Evolutionary conservation across 2,888 invertebrate species (phyloP).

Genomic region (Leucozona laternaria): DNA sequence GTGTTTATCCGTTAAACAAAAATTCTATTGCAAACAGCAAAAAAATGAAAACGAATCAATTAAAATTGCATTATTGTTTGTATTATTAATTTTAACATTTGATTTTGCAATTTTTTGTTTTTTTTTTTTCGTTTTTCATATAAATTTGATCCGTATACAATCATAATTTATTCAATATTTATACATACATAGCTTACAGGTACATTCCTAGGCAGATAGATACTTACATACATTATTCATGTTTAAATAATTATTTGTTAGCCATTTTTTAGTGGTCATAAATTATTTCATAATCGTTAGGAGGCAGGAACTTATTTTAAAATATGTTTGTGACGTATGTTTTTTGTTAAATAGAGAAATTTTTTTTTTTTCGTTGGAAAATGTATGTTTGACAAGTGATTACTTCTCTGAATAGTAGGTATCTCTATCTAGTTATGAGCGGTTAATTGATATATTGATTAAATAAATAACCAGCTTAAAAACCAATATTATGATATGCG

Average conservation of each 20-base stretch:
- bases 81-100: slow-evolving; percentile 19
- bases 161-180: not conserved
- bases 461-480: too few relatives aligned
- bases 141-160: not conserved
- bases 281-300: not conserved
- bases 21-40: not conserved
- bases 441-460: too few relatives aligned
- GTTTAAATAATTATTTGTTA: not conserved
- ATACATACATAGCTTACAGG: too few relatives aligned
- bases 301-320: not conserved
- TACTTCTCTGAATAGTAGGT: too few relatives aligned
- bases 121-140: not conserved
- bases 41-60: not conserved
- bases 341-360: not conserved
- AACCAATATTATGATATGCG: too few relatives aligned
- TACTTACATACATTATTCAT: not conserved
- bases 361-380: not conserved
- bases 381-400: not conserved
- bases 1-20: not conserved
- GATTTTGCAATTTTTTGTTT: not conserved
- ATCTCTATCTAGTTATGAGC: too few relatives aligned
- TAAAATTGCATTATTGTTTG: slow-evolving; percentile 19
- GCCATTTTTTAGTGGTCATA: not conserved
- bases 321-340: slow-evolving; percentile 4
- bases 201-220: too few relatives aligned